Base-by-base conservation (phyloP, 2,113 vertebrate genomes). In the Circaetus cinerascens region DNA sequence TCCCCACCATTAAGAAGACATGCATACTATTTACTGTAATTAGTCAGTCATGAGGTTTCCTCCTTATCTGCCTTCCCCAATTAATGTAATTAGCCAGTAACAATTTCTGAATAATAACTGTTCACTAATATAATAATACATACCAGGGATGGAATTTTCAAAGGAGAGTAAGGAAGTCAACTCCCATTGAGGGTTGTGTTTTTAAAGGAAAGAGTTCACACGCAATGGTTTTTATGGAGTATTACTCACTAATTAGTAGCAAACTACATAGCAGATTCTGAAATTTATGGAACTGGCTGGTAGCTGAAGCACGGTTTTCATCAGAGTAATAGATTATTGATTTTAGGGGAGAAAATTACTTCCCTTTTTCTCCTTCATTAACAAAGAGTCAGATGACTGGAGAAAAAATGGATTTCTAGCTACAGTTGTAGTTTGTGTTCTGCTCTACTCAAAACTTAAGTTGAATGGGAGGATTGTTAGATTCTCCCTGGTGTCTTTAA, bases 111-210 rank as follows among this genome's bases (percentile, higher is more conserved):
- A 77, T 85, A 95, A 82, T 89, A 95, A 91, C 91, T 93, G 29
- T 93, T 95, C 93, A 83, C 75, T 96, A 94, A 97, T 92, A 92
- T 84, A 90, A 96, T 96, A 94, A 96, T 79, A 93, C 86, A 86
- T 95, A 94, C 88, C 82, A 95, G 80, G 74, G 30, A 73, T 94
- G 45, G 46, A 90, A 84, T 95, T 97, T 93, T 93, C 88, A 90
- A 85, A 82, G 25, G 75, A 92, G 45, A 74, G 62, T 76, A 86
- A 92, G 95, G 90, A 95, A 91, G 89, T 96, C 62, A 88, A 81
- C 57, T 96, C 90, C 91, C 94, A 79, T 18, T 48, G 91, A 83
- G 90, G 73, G 76, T 25, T 96, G 55, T 96, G 92, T 94, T 97
- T 96, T 94, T 95, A 96, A 96, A 93, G 64, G 93, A 90, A 92